phyloP scores from a whole-genome alignment of 2,888 invertebrate species.

The Eupithecia exiguata region DNA sequence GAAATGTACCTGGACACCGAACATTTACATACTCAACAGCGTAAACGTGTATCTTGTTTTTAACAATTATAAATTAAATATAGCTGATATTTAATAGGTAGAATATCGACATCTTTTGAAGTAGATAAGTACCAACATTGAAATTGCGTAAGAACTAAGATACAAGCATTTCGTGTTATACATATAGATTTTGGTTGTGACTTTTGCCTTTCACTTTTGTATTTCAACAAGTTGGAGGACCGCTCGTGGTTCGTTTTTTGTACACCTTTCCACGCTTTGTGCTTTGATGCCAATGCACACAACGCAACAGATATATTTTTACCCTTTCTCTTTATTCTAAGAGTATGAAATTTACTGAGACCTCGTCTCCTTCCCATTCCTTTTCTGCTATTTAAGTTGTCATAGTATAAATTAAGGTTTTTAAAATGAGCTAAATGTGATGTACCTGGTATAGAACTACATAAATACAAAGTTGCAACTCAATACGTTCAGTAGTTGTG shows the following conservation, averaged over 20 bases:
- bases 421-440: neutral
- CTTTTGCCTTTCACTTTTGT: slow-evolving; percentile 41
- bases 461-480: neutral
- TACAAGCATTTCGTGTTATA: slow-evolving; percentile 6
- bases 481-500: neutral
- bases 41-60: no score
- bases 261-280: slow-evolving; percentile 4
- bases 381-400: neutral
- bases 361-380: neutral
- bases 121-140: neutral
- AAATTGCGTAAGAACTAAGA: slow-evolving; percentile 3
- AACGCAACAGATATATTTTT: neutral
- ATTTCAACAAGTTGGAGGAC: slow-evolving; percentile 26
- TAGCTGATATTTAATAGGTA: neutral
- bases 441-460: neutral
- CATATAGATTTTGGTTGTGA: slow-evolving; percentile 21
- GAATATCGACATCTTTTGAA: neutral
- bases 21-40: no score
- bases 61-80: no score
- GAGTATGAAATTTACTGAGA: neutral
- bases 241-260: neutral
- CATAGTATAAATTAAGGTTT: neutral
- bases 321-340: neutral
- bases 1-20: no score
- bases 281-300: neutral